phyloP scores from a whole-genome alignment of 2,888 invertebrate genomes.

The Nephrotoma flavescens region DNA sequence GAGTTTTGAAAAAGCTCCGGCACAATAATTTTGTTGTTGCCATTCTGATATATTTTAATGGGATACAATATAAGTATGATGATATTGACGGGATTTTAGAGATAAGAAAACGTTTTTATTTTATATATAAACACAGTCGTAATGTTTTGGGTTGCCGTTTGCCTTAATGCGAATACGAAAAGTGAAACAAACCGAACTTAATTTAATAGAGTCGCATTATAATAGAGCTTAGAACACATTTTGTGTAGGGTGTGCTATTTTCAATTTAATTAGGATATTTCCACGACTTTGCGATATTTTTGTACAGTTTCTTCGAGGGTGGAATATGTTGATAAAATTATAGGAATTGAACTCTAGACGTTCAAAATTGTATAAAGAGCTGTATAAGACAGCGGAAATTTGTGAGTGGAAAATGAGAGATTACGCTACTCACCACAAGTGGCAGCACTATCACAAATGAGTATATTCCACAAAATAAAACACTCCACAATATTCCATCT shows the following conservation, averaged over 20 bases:
- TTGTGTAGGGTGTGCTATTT: not conserved
- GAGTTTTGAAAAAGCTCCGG: not conserved
- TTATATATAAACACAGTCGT: not conserved
- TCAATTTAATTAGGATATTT: not conserved
- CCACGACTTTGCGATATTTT: not conserved
- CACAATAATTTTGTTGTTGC: not conserved
- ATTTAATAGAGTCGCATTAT: not conserved
- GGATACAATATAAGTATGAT: not conserved
- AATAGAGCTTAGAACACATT: not conserved
- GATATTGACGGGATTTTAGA: not conserved
- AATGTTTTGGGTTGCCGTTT: not conserved
- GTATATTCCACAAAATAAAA: too few species aligned
- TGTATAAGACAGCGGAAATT: too few species aligned
- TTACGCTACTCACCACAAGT: too few species aligned
- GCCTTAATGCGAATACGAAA: not conserved
- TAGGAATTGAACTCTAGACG: too few species aligned
- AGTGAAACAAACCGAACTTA: not conserved
- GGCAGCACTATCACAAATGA: too few species aligned
- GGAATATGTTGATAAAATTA: not conserved
- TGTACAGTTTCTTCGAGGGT: not conserved
- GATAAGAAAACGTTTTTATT: not conserved
- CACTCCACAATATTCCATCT: too few species aligned
- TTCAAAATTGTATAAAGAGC: too few species aligned
- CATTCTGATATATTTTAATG: not conserved
- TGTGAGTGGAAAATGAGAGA: too few species aligned